Evolutionary conservation across 1,140 invertebrate species (phyloP).

Genomic region (Laodelphax striatellus): DNA sequence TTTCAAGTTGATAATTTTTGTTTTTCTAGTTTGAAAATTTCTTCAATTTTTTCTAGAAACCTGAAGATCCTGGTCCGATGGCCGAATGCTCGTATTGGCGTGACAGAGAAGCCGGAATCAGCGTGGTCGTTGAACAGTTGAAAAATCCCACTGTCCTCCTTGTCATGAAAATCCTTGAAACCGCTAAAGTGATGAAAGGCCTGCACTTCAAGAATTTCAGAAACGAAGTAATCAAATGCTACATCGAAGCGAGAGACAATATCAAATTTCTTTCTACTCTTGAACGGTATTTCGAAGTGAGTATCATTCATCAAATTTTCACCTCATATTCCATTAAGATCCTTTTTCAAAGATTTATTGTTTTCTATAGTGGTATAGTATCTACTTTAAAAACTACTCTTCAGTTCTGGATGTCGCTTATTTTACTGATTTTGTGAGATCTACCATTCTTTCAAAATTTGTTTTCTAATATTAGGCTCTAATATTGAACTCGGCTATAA

Average conservation of each 20-base stretch:
- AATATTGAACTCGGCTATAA: too few relatives aligned
- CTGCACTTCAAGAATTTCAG: constrained; percentile 39
- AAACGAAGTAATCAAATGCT: constrained; percentile 50
- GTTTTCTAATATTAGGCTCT: too few relatives aligned
- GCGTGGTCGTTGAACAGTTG: constrained; percentile 65
- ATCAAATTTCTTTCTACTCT: constrained; percentile 71
- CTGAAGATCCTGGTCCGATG: constrained; percentile 58
- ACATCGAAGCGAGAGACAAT: constrained; percentile 72
- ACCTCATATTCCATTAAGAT: too few relatives aligned
- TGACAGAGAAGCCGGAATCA: constrained; percentile 58
- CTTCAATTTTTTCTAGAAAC: constrained; percentile 22
- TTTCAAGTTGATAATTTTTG: too few relatives aligned
- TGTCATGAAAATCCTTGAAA: constrained; percentile 43
- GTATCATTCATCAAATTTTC: too few relatives aligned
- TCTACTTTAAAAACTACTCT: too few relatives aligned
- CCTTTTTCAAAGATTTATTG: too few relatives aligned
- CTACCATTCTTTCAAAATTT: too few relatives aligned
- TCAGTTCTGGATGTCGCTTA: too few relatives aligned
- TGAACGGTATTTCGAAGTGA: constrained; percentile 64
- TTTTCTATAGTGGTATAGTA: too few relatives aligned
- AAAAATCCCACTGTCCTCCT: constrained; percentile 53
- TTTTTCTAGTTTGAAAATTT: too few relatives aligned
- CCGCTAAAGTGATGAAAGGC: constrained; percentile 35
- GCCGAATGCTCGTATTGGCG: constrained; percentile 76
- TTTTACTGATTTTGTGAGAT: too few relatives aligned